Evolutionary conservation across 2,888 invertebrate species (phyloP), one percentile per base, ranked within the genome.

Genomic region (Leptopilina drosophilae): DNA sequence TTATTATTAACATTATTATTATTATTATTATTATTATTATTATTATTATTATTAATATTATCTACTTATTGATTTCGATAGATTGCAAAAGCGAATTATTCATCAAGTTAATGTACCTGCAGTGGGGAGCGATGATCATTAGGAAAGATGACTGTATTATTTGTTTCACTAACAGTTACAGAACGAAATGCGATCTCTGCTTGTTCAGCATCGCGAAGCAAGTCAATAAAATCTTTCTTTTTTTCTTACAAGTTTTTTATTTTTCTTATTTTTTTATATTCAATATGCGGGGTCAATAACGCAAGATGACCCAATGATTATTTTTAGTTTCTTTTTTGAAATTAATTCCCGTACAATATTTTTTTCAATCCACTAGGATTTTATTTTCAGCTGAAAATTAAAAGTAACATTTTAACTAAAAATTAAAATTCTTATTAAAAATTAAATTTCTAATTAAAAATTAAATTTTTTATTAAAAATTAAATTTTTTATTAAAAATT

Each of bases 131-230:
- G 33, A 42, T 42, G 75, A 76, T 81, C 84, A 81, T 85, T 85
- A 85, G 15, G 67, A 76, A 80, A 82, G 82, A 83, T 85, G 84
- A 84, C 86, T 84, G 81, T 84, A 84, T 83, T 78, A 77, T 83
- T 84, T 82, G 82, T 82, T 67, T 69, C 73, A 76, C 56, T 73
- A 33, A 62, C 65, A 65, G n/a, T 64, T 77, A 64, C 64, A n/a
- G 26, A 77, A 49, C 64, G 33, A 64, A 77, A 77, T 15, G 26
- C 14, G 67, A 64, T 64, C 73, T 66, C 67, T 56, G 42, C 65
- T 59, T 69, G 49, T 49, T 40, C 73, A 33, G 15, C 73, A 56
- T 33, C n/a, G 73, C n/a, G 73, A 33, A 59, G 33, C 46, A 49
- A 69, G 20, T 73, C 56, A 56, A 73, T 56, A 53, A n/a, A n/a